Conservation (phyloP, 1,140 invertebrate species). For the Drosophila ficusphila region DNA sequence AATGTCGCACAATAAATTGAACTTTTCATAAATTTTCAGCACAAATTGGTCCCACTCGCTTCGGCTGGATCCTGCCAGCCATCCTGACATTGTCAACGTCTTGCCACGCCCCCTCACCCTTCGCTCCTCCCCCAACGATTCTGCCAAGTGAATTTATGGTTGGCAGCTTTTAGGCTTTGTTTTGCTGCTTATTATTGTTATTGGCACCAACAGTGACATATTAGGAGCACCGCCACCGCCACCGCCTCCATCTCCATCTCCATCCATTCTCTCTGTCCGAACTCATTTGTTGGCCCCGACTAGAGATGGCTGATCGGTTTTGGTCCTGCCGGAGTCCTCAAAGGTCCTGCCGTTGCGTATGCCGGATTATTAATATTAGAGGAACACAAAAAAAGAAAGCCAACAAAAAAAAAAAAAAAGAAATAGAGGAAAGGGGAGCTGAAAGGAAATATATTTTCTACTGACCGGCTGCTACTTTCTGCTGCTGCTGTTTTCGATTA, state of each 20-base stretch:
- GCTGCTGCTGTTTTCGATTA: constrained; percentile 78
- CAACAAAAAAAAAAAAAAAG: background rate
- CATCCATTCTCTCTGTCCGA: constrained; percentile 38
- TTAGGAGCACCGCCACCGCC: constrained; percentile 54
- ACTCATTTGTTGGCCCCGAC: constrained; percentile 65
- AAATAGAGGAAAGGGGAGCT: too few relatives aligned
- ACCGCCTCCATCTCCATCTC: constrained; percentile 3
- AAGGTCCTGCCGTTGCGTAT: constrained; percentile 63
- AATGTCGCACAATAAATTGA: constrained; percentile 78
- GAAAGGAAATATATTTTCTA: constrained; percentile 74
- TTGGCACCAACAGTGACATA: constrained; percentile 82
- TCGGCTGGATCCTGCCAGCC: background rate
- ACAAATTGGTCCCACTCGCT: constrained; percentile 53
- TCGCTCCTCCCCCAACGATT: background rate
- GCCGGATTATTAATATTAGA: constrained; percentile 80
- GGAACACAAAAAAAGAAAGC: constrained; percentile 39
- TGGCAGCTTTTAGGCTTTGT: constrained; percentile 81
- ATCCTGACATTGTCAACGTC: constrained; percentile 72
- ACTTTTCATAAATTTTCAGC: constrained; percentile 80
- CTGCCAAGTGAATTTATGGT: constrained; percentile 71
- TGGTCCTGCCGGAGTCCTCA: constrained; percentile 11
- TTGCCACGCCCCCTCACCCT: constrained; percentile 25
- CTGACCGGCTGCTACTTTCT: constrained; percentile 64
- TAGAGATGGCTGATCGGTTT: constrained; percentile 40
- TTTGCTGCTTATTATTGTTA: constrained; percentile 83